A percentile compares a stretch with the other conserved stretches of the same genome.
Conservation (phyloP, 2,113 vertebrate genomes). For the Chloebia gouldiae region DNA sequence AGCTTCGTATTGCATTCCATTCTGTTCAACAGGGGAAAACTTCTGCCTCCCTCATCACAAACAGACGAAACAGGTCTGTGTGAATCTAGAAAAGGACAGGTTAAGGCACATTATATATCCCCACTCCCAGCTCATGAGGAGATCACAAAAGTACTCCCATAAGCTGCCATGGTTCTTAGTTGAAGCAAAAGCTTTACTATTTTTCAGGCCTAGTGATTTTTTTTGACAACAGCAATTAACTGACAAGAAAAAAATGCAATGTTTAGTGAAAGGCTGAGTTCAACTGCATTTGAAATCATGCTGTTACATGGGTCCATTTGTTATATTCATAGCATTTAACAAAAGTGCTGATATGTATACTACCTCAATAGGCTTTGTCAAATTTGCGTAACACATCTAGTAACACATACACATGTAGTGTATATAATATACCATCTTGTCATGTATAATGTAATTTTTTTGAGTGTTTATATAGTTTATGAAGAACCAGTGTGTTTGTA, state of each 20-base stretch:
- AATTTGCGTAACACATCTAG: background rate
- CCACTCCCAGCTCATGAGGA: background rate
- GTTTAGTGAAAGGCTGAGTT: background rate
- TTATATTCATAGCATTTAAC: background rate
- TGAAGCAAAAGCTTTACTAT: background rate
- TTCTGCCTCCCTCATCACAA: background rate
- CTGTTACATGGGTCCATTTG: background rate
- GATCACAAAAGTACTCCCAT: background rate
- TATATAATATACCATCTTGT: background rate
- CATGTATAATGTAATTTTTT: background rate
- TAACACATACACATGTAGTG: background rate
- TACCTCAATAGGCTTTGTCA: background rate
- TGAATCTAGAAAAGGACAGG: background rate
- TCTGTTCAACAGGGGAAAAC: background rate
- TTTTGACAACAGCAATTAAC: background rate
- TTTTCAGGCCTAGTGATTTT: background rate
- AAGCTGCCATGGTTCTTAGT: background rate
- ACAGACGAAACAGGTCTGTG: background rate
- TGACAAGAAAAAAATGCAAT: accelerated
- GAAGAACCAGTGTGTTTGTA: background rate
- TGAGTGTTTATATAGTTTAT: background rate
- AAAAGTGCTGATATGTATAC: background rate
- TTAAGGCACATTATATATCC: background rate
- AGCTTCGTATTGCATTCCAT: background rate
- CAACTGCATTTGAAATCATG: background rate